Percentiles rank a stretch among this genome's conserved stretches.
Evolutionary conservation across 2,113 vertebrate genomes (phyloP).

Genomic region (Brienomyrus longianalis): DNA sequence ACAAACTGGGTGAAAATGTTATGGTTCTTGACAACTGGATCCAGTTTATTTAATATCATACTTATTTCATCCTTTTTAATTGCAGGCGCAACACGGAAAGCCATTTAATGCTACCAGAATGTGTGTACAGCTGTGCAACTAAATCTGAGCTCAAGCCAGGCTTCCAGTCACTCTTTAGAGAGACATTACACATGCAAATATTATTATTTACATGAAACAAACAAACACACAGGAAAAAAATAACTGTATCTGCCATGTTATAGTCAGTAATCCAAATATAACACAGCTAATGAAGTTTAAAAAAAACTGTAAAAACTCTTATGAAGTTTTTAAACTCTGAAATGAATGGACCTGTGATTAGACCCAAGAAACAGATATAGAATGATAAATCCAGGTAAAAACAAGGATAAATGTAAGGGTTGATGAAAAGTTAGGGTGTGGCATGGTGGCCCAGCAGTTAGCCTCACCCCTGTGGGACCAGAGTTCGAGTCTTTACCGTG

Average conservation of each 20-base stretch:
- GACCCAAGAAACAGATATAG: background rate
- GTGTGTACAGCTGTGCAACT: conserved; percentile 6
- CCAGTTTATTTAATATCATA: conserved; percentile 19
- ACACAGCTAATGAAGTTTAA: background rate
- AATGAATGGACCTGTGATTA: background rate
- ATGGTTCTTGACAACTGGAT: conserved; percentile 28
- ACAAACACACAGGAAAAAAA: background rate
- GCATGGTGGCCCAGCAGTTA: background rate
- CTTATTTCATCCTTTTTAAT: conserved; percentile 21
- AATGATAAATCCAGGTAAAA: background rate
- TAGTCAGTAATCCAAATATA: background rate
- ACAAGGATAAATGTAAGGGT: background rate
- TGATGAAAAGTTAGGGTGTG: background rate
- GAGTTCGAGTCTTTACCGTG: background rate
- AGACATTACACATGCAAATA: background rate
- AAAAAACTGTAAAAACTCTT: background rate
- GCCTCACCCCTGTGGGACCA: background rate
- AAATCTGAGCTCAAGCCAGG: background rate
- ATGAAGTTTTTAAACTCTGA: background rate
- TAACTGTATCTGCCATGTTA: background rate
- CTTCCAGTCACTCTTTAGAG: background rate
- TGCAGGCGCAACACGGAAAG: background rate
- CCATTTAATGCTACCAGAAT: background rate
- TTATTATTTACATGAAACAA: conserved; percentile 12
- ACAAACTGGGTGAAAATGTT: conserved; percentile 32